Percentiles rank a stretch among this genome's conserved stretches.
These are phyloP conservation scores for Podarcis raffonei DNA, from an alignment of 2,113 vertebrate genomes.

Conservation along the genomic window DNA sequence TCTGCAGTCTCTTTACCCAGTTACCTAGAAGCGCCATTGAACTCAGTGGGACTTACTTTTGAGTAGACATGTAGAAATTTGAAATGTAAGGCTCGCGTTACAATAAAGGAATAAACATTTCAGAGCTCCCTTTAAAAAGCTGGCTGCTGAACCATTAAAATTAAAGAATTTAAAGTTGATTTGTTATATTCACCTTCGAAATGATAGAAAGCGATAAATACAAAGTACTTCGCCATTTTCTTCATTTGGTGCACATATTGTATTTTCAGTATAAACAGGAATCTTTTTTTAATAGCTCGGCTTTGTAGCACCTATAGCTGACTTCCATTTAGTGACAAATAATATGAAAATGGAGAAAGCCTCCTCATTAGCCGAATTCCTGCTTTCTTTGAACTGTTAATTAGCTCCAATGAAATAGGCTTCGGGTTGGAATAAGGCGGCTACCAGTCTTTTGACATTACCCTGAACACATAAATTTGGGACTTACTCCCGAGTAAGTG, in stretches of 20 bases:
- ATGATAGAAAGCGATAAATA: constrained; percentile 31
- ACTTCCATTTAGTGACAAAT: background rate
- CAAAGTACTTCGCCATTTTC: background rate
- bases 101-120: constrained; percentile 44
- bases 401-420: background rate
- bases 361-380: too few relatives aligned
- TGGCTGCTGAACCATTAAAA: constrained; percentile 15
- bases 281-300: background rate
- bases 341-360: background rate
- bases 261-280: constrained; percentile 7
- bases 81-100: constrained; percentile 45
- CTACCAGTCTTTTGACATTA: background rate
- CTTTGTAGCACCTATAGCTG: background rate
- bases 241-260: background rate
- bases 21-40: background rate
- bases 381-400: too few relatives aligned
- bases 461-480: background rate
- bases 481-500: background rate
- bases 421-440: too few relatives aligned
- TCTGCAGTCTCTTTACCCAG: background rate
- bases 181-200: constrained; percentile 28
- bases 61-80: background rate
- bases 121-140: constrained; percentile 40
- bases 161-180: background rate
- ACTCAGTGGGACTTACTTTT: background rate